Evolutionary conservation across 2,888 invertebrate genomes (phyloP).

Genomic region (Synanthedon myopaeformis): DNA sequence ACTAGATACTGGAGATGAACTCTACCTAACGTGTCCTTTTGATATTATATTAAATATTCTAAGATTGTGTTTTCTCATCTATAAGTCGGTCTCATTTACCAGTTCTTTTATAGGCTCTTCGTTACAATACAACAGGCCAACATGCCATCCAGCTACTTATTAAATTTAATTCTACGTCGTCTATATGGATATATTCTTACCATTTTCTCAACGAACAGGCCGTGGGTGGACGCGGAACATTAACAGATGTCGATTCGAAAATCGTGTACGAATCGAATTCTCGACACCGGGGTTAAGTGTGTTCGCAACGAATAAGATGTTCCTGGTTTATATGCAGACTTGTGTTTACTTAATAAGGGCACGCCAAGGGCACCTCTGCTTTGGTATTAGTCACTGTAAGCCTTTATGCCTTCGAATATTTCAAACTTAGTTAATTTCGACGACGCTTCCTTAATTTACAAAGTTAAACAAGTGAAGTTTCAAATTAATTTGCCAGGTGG

Average conservation of each 20-base stretch:
- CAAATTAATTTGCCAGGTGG: too few species aligned
- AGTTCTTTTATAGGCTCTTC: too few species aligned
- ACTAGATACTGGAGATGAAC: too few species aligned
- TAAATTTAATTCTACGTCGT: not conserved
- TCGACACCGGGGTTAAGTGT: slow-evolving; percentile 50
- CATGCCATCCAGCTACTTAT: not conserved
- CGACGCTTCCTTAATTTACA: too few species aligned
- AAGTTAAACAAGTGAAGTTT: too few species aligned
- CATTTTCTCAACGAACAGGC: slow-evolving; percentile 5
- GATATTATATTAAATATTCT: too few species aligned
- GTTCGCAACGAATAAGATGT: slow-evolving; percentile 49
- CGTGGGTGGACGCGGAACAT: slow-evolving; percentile 51
- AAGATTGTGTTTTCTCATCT: too few species aligned
- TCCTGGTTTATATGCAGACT: slow-evolving; percentile 14
- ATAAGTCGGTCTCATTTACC: too few species aligned
- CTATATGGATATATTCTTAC: slow-evolving; percentile 6
- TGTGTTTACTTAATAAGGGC: not conserved
- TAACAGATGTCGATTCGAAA: slow-evolving; percentile 49
- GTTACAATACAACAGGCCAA: too few species aligned
- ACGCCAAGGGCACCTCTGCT: not conserved
- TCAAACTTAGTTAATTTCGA: too few species aligned
- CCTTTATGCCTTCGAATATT: too few species aligned
- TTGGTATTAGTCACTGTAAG: not conserved
- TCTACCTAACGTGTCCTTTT: too few species aligned
- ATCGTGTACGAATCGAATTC: slow-evolving; percentile 42